Conservation (phyloP, 2,113 vertebrate genomes). For the Limnothrissa miodon region DNA sequence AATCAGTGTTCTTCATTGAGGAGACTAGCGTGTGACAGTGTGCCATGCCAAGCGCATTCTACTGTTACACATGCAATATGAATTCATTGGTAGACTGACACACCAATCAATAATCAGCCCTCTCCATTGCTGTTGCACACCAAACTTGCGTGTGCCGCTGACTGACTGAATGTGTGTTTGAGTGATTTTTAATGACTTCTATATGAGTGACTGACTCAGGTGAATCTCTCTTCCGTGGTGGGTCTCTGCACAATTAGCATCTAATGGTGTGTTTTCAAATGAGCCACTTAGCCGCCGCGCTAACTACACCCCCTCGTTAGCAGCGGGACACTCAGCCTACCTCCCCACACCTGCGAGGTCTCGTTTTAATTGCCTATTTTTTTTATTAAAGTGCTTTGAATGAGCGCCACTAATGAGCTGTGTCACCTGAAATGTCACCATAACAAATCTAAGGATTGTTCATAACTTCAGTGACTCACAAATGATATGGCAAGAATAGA, state of each 20-base stretch:
- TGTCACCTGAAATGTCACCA: not conserved
- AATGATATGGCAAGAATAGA: not conserved
- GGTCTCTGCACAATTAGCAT: constrained; percentile 19
- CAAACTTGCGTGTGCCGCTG: not conserved
- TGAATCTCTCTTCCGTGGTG: not conserved
- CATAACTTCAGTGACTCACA: not conserved
- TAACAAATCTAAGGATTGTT: not conserved
- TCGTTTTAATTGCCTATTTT: not conserved
- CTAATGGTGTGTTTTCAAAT: constrained; percentile 14
- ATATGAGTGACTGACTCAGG: constrained; percentile 7
- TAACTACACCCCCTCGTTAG: constrained; percentile 8
- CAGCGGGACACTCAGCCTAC: not conserved
- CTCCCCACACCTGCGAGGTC: not conserved
- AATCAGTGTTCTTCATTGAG: too few species aligned
- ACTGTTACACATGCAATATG: too few species aligned
- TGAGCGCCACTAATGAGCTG: not conserved
- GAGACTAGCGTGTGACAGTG: too few species aligned
- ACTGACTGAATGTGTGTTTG: not conserved
- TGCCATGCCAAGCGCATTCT: too few species aligned
- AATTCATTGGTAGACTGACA: not conserved
- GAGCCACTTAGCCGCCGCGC: not conserved
- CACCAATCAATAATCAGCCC: not conserved
- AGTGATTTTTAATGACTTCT: not conserved
- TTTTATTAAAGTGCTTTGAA: constrained; percentile 1
- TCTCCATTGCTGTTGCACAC: not conserved